phyloP scores from a whole-genome alignment of 1,140 invertebrate species.

The Gonioctena quinquepunctata region DNA sequence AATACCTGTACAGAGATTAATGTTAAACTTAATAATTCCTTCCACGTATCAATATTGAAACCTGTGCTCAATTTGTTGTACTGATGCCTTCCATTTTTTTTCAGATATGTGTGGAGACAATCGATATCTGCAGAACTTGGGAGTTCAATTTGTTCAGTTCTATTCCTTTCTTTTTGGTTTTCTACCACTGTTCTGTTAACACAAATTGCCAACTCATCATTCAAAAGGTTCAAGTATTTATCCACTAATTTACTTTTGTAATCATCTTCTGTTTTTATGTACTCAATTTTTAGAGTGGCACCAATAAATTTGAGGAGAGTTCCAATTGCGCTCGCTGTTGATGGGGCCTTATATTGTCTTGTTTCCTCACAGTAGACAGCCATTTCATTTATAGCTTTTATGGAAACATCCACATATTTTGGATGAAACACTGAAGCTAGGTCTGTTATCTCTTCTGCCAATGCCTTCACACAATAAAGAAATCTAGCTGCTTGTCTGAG shows the following conservation, averaged over 20 bases:
- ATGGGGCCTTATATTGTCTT: background rate
- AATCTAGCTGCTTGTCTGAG: conserved; percentile 2
- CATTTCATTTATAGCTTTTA: background rate
- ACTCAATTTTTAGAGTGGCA: background rate
- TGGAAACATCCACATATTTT: background rate
- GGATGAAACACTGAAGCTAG: conserved; percentile 14
- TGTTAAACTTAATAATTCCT: background rate
- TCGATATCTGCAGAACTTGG: background rate
- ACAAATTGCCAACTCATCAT: background rate
- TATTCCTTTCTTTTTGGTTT: background rate
- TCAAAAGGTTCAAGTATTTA: background rate
- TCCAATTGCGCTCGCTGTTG: background rate
- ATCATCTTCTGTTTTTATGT: background rate
- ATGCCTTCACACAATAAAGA: background rate
- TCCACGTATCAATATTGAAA: background rate
- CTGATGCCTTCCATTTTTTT: background rate
- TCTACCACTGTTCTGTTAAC: conserved; percentile 11
- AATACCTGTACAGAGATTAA: background rate
- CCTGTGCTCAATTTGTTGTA: background rate
- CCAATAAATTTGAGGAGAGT: background rate
- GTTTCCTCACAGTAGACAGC: background rate
- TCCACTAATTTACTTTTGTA: background rate
- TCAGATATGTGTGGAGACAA: background rate
- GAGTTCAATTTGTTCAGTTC: background rate
- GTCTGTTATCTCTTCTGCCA: conserved; percentile 1